phyloP scores from a whole-genome alignment of 2,888 invertebrate genomes.

The Zelleria hepariella region DNA sequence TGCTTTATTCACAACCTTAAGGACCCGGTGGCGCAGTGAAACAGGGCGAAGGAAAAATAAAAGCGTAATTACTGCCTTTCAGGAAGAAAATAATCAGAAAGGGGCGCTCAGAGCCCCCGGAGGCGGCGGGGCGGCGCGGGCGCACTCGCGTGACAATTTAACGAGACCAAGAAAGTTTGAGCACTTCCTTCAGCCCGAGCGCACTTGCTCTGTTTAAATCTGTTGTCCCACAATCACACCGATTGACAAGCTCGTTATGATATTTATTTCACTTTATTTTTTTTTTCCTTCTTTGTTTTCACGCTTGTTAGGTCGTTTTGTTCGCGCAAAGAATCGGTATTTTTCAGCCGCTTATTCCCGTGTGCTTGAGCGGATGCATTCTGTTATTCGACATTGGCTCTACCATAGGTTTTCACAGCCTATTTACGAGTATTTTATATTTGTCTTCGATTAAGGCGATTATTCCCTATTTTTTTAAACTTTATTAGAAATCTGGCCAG shows the following conservation, averaged over 20 bases:
- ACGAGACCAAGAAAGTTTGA: slow-evolving; percentile 28
- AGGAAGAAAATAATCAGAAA: neutral
- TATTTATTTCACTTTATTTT: neutral
- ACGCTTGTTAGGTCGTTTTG: neutral
- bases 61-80: neutral
- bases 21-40: no score
- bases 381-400: no score
- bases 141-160: slow-evolving; percentile 37
- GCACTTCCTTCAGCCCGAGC: neutral
- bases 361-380: neutral
- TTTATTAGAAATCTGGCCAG: no score
- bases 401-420: no score
- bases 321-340: neutral
- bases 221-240: slow-evolving; percentile 1
- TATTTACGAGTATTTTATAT: no score
- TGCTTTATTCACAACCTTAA: neutral
- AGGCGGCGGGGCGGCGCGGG: neutral
- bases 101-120: no score
- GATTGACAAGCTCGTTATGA: slow-evolving; percentile 2
- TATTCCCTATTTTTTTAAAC: no score
- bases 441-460: no score
- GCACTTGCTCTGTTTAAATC: neutral
- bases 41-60: neutral
- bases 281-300: neutral
- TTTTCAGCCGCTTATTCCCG: neutral